Evolutionary conservation across 2,888 invertebrate genomes (phyloP).

Genomic region (Morpho deidamia): DNA sequence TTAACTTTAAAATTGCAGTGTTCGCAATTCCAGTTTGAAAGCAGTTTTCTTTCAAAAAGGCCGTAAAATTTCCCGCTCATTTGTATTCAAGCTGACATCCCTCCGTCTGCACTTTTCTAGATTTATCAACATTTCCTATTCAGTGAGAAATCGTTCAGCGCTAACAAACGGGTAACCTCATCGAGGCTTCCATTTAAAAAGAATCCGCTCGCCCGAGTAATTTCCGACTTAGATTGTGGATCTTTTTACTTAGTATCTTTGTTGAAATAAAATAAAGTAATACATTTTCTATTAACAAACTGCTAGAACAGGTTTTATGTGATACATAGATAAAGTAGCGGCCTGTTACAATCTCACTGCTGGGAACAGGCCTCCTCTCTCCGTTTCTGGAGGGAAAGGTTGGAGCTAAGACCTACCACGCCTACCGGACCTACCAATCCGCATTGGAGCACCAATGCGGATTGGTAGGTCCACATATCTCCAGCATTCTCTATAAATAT

Average conservation of each 20-base stretch:
- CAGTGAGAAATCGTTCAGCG: constrained; percentile 10
- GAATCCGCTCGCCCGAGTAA: constrained; percentile 20
- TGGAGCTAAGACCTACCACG: too few relatives aligned
- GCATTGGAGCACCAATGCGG: too few relatives aligned
- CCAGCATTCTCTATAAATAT: too few relatives aligned
- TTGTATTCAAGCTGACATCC: neutral
- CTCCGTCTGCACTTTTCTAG: constrained; percentile 5
- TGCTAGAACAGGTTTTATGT: too few relatives aligned
- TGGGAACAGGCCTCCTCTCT: too few relatives aligned
- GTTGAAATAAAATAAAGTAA: neutral
- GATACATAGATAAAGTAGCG: too few relatives aligned
- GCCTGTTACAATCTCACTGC: too few relatives aligned
- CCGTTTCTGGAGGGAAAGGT: too few relatives aligned
- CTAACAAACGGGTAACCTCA: constrained; percentile 21
- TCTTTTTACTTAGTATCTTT: constrained; percentile 1
- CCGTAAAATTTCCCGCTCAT: constrained; percentile 3
- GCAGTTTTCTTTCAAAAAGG: neutral
- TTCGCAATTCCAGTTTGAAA: neutral
- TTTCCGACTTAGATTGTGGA: constrained; percentile 22
- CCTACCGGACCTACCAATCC: too few relatives aligned
- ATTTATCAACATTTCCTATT: constrained; percentile 12
- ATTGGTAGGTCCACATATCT: too few relatives aligned
- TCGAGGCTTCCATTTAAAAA: constrained; percentile 24
- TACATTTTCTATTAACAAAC: neutral
- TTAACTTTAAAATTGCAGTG: neutral